phyloP scores from a whole-genome alignment of 2,113 vertebrate genomes.

The Chrysemys picta region DNA sequence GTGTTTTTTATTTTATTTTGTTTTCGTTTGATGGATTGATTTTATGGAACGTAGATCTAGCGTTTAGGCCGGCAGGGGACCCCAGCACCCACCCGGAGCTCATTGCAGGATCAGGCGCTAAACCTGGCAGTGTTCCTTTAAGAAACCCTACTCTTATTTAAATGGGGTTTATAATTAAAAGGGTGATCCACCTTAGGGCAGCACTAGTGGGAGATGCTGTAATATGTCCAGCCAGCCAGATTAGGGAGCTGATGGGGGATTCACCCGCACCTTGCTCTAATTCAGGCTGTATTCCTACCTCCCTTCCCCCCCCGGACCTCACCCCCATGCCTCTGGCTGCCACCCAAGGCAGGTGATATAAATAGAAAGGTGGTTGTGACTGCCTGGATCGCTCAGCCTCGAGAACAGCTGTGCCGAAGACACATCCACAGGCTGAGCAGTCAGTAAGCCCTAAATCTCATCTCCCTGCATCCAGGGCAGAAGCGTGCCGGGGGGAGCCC shows the following conservation, averaged over 20 bases:
- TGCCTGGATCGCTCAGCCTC: background rate
- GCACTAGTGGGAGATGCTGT: background rate
- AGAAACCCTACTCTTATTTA: background rate
- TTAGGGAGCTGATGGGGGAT: background rate
- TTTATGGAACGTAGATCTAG: background rate
- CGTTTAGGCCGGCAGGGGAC: background rate
- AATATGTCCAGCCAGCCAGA: background rate
- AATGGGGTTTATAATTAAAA: background rate
- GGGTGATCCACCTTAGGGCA: background rate
- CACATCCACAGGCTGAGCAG: conserved; percentile 22
- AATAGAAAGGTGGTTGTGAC: background rate
- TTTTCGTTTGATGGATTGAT: background rate
- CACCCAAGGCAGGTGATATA: background rate
- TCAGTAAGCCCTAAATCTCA: conserved; percentile 28
- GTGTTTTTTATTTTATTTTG: background rate
- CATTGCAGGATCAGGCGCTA: background rate
- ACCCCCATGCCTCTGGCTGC: background rate
- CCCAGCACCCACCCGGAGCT: background rate
- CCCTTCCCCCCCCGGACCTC: background rate
- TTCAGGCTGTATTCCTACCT: background rate
- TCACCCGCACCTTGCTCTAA: background rate
- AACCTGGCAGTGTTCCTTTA: background rate
- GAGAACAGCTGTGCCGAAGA: background rate
- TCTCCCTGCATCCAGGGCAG: background rate
- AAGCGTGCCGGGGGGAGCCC: background rate